Conservation (phyloP, 2,888 invertebrate species). For the Chorisops tibialis region DNA sequence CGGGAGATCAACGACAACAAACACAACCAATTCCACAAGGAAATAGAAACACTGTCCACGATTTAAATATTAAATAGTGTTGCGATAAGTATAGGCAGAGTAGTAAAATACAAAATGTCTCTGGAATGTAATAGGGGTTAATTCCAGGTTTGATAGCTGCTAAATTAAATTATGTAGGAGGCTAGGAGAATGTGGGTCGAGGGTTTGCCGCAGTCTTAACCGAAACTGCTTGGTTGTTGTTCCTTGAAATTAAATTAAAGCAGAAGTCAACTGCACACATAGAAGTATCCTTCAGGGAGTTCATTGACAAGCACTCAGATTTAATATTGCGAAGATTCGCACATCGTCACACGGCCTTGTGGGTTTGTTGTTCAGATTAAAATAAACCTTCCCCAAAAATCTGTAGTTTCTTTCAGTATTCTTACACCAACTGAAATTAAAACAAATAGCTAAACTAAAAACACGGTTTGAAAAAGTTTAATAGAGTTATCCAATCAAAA, state of each 20-base stretch:
- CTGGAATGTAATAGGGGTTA: not conserved
- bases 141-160: constrained; percentile 15
- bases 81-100: constrained; percentile 7
- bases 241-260: constrained; percentile 29
- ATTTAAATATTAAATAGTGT: constrained; percentile 32
- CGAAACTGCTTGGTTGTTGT: constrained; percentile 26
- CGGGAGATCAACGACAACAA: constrained; percentile 1
- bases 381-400: no score
- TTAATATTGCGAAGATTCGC: no score
- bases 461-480: no score
- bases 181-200: constrained; percentile 25
- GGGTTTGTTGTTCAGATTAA: no score
- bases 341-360: no score
- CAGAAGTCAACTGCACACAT: constrained; percentile 7
- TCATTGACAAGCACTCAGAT: no score
- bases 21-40: constrained; percentile 15
- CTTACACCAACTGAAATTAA: no score
- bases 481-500: no score
- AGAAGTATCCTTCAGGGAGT: no score
- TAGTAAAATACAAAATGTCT: no score
- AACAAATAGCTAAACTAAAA: no score
- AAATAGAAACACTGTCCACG: constrained; percentile 18
- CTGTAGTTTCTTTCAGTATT: no score
- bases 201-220: constrained; percentile 24
- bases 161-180: constrained; percentile 31